These are phyloP conservation scores for Hirtodrosophila trivittata DNA, from an alignment of 2,888 invertebrate genomes.

Conservation along the genomic window DNA sequence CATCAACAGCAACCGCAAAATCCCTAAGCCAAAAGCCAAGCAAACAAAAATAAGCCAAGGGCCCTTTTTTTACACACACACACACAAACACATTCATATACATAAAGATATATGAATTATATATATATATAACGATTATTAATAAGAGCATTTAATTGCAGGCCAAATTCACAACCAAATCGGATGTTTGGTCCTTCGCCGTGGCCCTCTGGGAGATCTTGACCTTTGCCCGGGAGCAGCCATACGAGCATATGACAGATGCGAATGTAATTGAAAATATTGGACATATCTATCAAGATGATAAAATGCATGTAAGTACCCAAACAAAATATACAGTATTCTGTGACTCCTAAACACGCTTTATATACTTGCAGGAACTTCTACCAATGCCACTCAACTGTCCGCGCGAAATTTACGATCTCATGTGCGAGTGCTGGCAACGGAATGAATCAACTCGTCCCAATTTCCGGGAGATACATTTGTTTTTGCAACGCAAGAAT, in stretches of 20 bases:
- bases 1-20: constrained; percentile 45
- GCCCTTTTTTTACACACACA: constrained; percentile 9
- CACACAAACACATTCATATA: not conserved
- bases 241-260: constrained; percentile 91
- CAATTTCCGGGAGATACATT: constrained; percentile 92
- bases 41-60: constrained; percentile 38
- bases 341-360: not conserved
- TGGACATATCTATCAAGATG: constrained; percentile 90
- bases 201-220: constrained; percentile 95
- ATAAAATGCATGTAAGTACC: constrained; percentile 88
- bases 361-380: constrained; percentile 82
- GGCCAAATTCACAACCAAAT: constrained; percentile 92
- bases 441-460: constrained; percentile 90
- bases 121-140: not conserved
- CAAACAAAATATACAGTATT: not conserved
- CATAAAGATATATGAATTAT: too few species aligned
- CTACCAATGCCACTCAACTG: constrained; percentile 90
- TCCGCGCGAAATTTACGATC: constrained; percentile 92
- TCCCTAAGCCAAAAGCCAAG: constrained; percentile 57
- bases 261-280: constrained; percentile 93
- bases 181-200: constrained; percentile 95
- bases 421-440: constrained; percentile 95
- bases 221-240: constrained; percentile 92
- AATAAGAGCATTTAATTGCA: constrained; percentile 81
- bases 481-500: constrained; percentile 92